phyloP scores from a whole-genome alignment of 2,113 vertebrate species.

The Bos javanicus region DNA sequence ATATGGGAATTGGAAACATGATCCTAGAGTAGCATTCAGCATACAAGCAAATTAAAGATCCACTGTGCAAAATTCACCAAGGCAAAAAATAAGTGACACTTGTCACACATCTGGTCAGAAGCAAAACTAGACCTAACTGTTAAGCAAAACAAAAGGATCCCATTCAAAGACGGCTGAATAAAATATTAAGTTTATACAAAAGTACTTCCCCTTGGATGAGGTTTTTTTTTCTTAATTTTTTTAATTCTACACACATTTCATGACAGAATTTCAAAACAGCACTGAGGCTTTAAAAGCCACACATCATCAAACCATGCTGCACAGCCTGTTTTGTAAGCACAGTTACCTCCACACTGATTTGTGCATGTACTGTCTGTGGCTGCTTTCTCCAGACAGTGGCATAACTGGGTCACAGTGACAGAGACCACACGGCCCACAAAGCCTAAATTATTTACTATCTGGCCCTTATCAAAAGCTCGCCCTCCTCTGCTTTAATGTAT shows the following conservation, averaged over 20 bases:
- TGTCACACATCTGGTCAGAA: background rate
- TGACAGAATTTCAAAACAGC: background rate
- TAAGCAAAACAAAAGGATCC: background rate
- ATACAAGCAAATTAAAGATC: background rate
- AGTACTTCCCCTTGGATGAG: background rate
- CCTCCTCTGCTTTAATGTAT: background rate
- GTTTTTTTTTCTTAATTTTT: background rate
- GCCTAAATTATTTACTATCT: background rate
- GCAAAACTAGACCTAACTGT: background rate
- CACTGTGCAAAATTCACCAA: background rate
- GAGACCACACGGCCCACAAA: background rate
- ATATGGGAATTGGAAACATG: background rate
- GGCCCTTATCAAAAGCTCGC: background rate
- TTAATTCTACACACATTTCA: background rate
- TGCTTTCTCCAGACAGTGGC: background rate
- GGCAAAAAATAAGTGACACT: background rate
- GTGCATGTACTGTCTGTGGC: no score
- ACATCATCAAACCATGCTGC: background rate
- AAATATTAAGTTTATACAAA: background rate
- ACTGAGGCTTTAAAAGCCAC: background rate
- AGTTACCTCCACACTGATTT: fast-evolving
- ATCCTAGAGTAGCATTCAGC: background rate
- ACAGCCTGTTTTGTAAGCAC: background rate
- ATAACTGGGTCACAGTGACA: background rate
- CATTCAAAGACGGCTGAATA: background rate